A percentile compares a stretch with the other conserved stretches of the same genome.
Evolutionary conservation across 2,113 vertebrate species (phyloP).

Genomic region (Lagopus muta): DNA sequence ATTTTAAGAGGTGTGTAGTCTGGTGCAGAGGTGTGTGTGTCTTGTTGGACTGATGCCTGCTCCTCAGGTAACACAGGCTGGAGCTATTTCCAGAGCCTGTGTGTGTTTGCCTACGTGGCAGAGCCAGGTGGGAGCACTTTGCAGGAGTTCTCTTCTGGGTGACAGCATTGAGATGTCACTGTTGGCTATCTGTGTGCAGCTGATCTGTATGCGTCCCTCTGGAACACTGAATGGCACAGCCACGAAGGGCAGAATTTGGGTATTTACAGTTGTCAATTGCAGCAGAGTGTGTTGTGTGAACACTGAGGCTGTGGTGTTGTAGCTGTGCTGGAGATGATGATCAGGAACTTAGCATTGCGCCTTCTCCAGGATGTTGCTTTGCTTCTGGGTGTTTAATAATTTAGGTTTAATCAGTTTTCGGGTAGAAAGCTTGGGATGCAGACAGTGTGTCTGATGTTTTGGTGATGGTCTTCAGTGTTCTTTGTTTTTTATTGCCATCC

Average conservation of each 20-base stretch:
- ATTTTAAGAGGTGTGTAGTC: neutral
- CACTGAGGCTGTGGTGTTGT: neutral
- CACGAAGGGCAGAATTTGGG: neutral
- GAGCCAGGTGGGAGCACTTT: neutral
- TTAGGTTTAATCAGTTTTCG: neutral
- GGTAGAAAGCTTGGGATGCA: neutral
- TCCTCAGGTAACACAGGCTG: neutral
- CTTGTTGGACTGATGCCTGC: neutral
- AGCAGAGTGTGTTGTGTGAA: neutral
- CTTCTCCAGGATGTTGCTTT: neutral
- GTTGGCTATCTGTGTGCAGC: neutral
- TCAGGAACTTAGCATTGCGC: neutral
- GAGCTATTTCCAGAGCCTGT: neutral
- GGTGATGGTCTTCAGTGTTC: too few relatives aligned
- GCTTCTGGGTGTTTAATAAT: neutral
- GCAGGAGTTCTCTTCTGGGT: neutral
- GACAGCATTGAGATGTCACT: neutral
- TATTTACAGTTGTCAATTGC: neutral
- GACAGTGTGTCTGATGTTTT: neutral
- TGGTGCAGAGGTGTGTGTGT: accelerated
- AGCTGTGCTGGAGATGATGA: neutral
- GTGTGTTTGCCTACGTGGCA: neutral
- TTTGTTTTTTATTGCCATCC: neutral
- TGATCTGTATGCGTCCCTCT: neutral
- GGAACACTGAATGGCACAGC: neutral